Evolutionary conservation across 2,797 vertebrate genomes (phyloP).

Genomic region (Tokudaia muenninki): DNA sequence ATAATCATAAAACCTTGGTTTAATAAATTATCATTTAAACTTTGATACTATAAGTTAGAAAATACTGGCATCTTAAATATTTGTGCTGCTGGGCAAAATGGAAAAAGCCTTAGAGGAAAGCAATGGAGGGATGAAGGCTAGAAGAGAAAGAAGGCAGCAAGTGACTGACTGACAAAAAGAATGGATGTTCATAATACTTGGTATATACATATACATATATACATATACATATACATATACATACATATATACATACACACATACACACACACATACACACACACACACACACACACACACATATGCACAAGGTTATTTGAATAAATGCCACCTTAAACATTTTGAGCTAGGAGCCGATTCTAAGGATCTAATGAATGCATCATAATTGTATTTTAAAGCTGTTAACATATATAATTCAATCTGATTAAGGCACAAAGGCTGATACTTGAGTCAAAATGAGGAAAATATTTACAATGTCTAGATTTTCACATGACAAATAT

Average conservation of each 20-base stretch:
- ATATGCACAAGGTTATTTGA: background rate
- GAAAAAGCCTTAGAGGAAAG: background rate
- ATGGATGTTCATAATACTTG: background rate
- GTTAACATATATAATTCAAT: background rate
- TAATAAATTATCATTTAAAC: background rate
- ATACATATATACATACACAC: no score
- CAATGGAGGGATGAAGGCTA: background rate
- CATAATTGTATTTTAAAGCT: background rate
- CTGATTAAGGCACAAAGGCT: background rate
- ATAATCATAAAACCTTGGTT: background rate
- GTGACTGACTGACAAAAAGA: background rate
- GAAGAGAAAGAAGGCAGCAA: no score
- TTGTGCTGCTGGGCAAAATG: background rate
- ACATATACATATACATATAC: no score
- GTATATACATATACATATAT: no score
- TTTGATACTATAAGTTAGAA: background rate
- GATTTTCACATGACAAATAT: background rate
- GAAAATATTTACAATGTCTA: background rate
- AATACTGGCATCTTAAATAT: background rate
- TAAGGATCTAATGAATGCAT: background rate
- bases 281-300: no score
- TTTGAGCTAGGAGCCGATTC: background rate
- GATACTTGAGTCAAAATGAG: background rate
- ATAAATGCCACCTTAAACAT: background rate
- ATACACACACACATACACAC: background rate